A percentile compares a stretch with the other conserved stretches of the same genome.
These are phyloP conservation scores for Octodon degus DNA, from an alignment of 2,113 vertebrate genomes.

Conservation along the genomic window DNA sequence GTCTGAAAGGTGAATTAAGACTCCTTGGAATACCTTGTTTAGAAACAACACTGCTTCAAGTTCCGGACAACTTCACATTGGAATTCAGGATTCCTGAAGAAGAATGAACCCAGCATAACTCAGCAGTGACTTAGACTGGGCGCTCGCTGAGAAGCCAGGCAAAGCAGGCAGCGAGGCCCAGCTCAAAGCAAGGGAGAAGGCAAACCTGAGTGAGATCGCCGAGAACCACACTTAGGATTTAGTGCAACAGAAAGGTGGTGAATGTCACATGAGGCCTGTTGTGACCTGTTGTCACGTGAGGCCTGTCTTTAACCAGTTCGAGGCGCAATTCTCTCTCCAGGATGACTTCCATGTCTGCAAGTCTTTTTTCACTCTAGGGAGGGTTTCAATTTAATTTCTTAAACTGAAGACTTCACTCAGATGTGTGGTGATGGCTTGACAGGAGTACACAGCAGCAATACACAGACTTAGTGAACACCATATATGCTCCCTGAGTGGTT, in stretches of 20 bases:
- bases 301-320: neutral
- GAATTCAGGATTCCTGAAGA: neutral
- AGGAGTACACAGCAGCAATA: neutral
- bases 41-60: neutral
- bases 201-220: neutral
- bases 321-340: neutral
- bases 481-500: neutral
- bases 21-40: neutral
- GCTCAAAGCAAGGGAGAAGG: neutral
- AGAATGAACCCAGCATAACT: neutral
- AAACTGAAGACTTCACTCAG: neutral
- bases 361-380: neutral
- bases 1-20: neutral
- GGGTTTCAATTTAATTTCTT: constrained; percentile 34
- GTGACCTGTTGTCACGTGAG: neutral
- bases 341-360: neutral
- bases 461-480: neutral
- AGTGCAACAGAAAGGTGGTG: neutral
- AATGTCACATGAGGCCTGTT: neutral
- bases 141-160: fast-evolving
- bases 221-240: neutral
- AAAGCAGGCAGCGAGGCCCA: neutral
- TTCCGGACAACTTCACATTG: neutral
- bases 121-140: neutral
- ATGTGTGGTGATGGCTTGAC: neutral